These are phyloP conservation scores for Hirudinaria manillensis DNA, from an alignment of 2,888 invertebrate genomes.

Conservation along the genomic window DNA sequence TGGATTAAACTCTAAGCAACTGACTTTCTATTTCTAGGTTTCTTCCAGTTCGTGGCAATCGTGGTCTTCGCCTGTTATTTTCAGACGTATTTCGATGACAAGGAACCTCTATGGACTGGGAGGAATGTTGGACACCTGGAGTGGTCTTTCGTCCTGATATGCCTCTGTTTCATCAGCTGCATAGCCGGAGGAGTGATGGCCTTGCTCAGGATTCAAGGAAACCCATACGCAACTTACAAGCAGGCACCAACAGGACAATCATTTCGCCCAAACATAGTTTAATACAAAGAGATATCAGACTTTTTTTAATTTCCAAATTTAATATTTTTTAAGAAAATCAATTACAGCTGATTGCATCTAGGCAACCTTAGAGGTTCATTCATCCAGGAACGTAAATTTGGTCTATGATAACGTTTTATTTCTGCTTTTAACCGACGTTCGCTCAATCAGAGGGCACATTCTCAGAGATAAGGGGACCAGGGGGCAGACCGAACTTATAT, in stretches of 20 bases:
- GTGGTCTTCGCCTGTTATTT: conserved; percentile 33
- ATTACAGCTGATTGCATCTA: too few species aligned
- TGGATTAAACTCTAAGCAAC: not conserved
- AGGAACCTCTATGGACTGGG: conserved; percentile 29
- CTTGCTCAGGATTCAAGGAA: not conserved
- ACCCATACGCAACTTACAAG: not conserved
- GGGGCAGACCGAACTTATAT: too few species aligned
- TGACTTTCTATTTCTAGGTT: conserved; percentile 32
- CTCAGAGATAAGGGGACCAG: too few species aligned
- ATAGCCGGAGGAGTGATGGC: conserved; percentile 18
- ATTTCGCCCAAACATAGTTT: too few species aligned
- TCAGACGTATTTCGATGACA: conserved; percentile 37
- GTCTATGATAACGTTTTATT: too few species aligned
- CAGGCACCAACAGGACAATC: not conserved
- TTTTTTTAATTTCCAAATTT: too few species aligned
- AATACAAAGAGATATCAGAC: too few species aligned
- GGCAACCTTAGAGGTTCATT: too few species aligned
- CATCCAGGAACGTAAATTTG: too few species aligned
- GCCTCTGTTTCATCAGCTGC: conserved; percentile 30
- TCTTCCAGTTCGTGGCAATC: conserved; percentile 36
- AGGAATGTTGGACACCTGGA: conserved; percentile 31
- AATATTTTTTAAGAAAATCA: too few species aligned
- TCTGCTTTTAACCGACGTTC: too few species aligned
- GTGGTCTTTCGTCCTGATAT: conserved; percentile 38
- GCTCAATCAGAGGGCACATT: too few species aligned